phyloP scores from a whole-genome alignment of 2,888 invertebrate species.

The Leptarthrus brevirostris region DNA sequence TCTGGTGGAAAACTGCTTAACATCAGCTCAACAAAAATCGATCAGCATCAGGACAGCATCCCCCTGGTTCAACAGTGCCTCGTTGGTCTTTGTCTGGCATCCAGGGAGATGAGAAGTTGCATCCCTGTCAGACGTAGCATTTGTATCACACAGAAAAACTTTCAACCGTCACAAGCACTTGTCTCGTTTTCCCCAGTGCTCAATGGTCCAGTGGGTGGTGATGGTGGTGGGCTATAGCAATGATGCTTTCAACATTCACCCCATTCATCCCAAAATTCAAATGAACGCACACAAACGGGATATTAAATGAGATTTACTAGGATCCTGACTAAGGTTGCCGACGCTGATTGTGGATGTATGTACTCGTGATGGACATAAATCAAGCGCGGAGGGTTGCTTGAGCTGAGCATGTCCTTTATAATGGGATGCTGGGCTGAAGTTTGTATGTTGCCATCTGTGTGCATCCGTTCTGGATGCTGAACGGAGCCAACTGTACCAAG shows the following conservation, averaged over 20 bases:
- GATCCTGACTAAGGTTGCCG: slow-evolving; percentile 6
- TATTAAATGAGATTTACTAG: slow-evolving; percentile 48
- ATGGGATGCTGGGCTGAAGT: slow-evolving; percentile 28
- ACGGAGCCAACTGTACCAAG: slow-evolving; percentile 1
- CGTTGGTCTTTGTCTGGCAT: neutral
- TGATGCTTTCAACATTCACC: slow-evolving; percentile 8
- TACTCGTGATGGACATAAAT: slow-evolving; percentile 36
- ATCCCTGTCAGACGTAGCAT: slow-evolving; percentile 3
- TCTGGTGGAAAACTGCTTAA: slow-evolving; percentile 47
- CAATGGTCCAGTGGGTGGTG: slow-evolving; percentile 1
- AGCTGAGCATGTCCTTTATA: slow-evolving; percentile 46
- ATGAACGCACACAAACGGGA: slow-evolving; percentile 35
- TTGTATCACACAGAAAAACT: slow-evolving; percentile 12
- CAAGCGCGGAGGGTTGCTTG: slow-evolving; percentile 37
- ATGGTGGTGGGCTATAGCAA: neutral
- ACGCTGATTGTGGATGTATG: neutral
- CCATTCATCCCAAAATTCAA: slow-evolving; percentile 29
- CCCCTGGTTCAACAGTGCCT: slow-evolving; percentile 34
- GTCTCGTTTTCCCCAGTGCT: slow-evolving; percentile 21
- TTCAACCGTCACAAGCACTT: slow-evolving; percentile 28
- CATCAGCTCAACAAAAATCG: slow-evolving; percentile 51
- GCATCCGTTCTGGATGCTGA: slow-evolving; percentile 8
- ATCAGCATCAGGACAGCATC: slow-evolving; percentile 50
- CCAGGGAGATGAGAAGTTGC: neutral
- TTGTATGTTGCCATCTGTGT: slow-evolving; percentile 3